Evolutionary conservation across 2,888 invertebrate genomes (phyloP), one percentile per base, ranked within the genome.

Genomic region (Galeruca laticollis): DNA sequence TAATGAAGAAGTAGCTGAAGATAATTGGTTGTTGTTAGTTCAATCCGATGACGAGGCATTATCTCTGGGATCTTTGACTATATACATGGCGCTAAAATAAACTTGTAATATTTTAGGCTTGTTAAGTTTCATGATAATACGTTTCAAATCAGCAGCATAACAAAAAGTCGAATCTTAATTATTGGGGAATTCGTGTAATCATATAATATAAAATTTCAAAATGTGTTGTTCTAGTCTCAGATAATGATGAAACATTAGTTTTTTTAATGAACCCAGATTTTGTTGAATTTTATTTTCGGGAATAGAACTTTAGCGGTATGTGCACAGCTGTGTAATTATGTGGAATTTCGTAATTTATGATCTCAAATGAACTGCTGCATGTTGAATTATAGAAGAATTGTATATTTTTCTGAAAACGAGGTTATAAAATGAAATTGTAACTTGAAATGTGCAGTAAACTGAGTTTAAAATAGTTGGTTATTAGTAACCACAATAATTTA

Each of bases 41-140:
- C 75, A 75, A 64, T 69, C 65, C 71, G 60, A 74, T 77, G 77
- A 77, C 77, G 71, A 18, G 69, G 76, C 76, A 74, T 59, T 70
- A 33, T 61, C 62, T 56, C 60, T 61, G 21, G 21, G 21, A 47
- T 26, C 13, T 21, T 68, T 61, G 52, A 61, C 20, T 52, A 37
- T 47, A 5, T 18, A 26, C 60, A 66, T 65, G 68, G 70, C 62
- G 57, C 68, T 68, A 63, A 70, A 35, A 20, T 33, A 4, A 31
- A 40, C 35, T 37, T 21, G 13, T 49, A 20, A 52, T 21, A 31
- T 54, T 4, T n/a, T 57, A 18, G 11, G 56, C 56, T 57, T 35
- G 56, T 57, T 57, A 57, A 31, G 10, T 31, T 33, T 57, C 56
- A 18, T 57, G 56, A 57, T 57, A 18, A 57, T 35, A 35, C 35